These are phyloP conservation scores for Manis pentadactyla DNA, from an alignment of 2,797 vertebrate species.

Conservation along the genomic window DNA sequence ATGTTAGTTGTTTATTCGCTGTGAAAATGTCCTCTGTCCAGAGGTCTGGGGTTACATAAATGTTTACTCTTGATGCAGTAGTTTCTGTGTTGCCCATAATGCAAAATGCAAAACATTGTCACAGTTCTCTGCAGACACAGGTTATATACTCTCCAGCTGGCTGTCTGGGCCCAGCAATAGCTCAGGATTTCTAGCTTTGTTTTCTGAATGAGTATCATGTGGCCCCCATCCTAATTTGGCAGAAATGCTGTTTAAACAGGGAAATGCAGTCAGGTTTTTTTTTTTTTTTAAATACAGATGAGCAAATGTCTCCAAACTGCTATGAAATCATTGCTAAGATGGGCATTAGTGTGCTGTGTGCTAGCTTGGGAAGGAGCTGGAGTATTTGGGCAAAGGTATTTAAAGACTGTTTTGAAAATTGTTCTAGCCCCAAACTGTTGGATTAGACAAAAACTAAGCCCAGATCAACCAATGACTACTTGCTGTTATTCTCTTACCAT, in stretches of 20 bases:
- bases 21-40: background rate
- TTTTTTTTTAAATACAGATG: background rate
- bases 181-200: background rate
- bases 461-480: background rate
- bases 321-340: background rate
- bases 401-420: background rate
- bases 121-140: background rate
- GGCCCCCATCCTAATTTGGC: constrained; percentile 31
- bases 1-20: background rate
- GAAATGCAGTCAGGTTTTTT: background rate
- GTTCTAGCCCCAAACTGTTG: background rate
- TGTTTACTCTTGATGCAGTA: background rate
- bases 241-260: constrained; percentile 28
- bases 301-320: background rate
- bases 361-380: background rate
- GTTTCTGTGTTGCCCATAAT: background rate
- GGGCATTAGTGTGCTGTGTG: background rate
- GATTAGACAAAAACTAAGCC: background rate
- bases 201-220: constrained; percentile 29
- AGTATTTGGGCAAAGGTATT: background rate
- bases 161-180: background rate
- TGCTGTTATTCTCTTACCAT: background rate
- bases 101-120: background rate
- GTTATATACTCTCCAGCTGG: background rate
- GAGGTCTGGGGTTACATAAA: background rate